Percentiles rank a stretch among this genome's conserved stretches.
Evolutionary conservation across 2,113 vertebrate species (phyloP).

Genomic region (Okapia johnstoni): DNA sequence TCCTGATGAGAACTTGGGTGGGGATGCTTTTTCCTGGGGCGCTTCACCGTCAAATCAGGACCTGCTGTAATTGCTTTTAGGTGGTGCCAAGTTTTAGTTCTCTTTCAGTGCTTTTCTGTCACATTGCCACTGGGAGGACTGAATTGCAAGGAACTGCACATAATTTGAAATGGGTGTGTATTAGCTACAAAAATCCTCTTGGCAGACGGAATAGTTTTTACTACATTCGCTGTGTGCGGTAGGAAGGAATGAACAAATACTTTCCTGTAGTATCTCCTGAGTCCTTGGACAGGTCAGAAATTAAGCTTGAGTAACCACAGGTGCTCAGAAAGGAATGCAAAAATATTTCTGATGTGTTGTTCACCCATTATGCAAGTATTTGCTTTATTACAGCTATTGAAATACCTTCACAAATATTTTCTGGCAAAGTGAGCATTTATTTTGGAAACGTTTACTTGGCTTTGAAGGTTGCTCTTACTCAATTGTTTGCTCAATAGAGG

Average conservation of each 20-base stretch:
- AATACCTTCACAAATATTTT: neutral
- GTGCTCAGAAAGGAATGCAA: neutral
- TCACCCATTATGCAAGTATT: neutral
- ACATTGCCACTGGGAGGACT: accelerated
- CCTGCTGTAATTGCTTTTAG: no score
- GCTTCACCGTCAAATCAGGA: no score
- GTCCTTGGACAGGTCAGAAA: neutral
- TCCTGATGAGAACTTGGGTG: neutral
- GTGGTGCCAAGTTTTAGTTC: neutral
- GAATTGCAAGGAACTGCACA: neutral
- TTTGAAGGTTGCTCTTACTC: neutral
- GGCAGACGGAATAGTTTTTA: neutral
- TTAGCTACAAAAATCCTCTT: neutral
- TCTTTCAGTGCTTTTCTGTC: neutral
- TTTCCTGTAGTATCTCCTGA: accelerated
- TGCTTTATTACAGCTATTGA: neutral
- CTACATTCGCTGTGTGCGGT: neutral
- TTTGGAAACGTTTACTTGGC: neutral
- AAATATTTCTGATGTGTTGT: accelerated
- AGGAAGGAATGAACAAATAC: no score
- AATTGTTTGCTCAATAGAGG: neutral
- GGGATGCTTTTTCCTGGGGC: neutral
- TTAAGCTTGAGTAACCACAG: accelerated
- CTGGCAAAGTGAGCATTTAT: neutral
- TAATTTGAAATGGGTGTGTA: neutral